A percentile compares a stretch with the other conserved stretches of the same genome.
Conservation (phyloP, 2,888 invertebrate genomes). For the Hololepta plana region DNA sequence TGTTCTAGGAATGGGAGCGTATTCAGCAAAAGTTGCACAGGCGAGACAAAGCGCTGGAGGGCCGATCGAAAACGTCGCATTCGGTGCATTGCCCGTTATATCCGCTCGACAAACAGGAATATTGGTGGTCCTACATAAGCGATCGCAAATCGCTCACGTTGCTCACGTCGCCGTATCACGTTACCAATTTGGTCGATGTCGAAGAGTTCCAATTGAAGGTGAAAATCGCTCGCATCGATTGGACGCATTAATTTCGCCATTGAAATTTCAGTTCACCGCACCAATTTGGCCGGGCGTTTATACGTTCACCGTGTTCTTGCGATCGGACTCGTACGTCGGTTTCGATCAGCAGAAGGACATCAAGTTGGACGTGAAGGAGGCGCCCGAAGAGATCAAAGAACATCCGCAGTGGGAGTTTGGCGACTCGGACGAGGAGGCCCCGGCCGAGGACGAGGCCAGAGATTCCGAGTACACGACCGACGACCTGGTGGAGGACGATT, state of each 20-base stretch:
- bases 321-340: slow-evolving; percentile 94
- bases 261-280: slow-evolving; percentile 80
- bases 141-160: slow-evolving; percentile 86
- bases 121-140: slow-evolving; percentile 98
- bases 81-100: slow-evolving; percentile 90
- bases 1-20: slow-evolving; percentile 65
- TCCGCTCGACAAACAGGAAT: slow-evolving; percentile 92
- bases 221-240: neutral
- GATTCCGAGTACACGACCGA: slow-evolving; percentile 52
- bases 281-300: slow-evolving; percentile 87
- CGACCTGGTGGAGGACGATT: no score
- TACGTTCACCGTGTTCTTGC: slow-evolving; percentile 79
- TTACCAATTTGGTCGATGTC: slow-evolving; percentile 75
- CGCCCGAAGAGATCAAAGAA: slow-evolving; percentile 73
- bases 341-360: slow-evolving; percentile 91
- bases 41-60: slow-evolving; percentile 73
- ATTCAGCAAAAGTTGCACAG: slow-evolving; percentile 78
- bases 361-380: slow-evolving; percentile 94
- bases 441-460: slow-evolving; percentile 38
- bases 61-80: slow-evolving; percentile 86
- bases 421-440: slow-evolving; percentile 69
- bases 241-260: no score
- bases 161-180: slow-evolving; percentile 82
- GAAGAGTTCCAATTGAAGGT: slow-evolving; percentile 83
- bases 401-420: slow-evolving; percentile 98